Evolutionary conservation across 2,888 invertebrate species (phyloP).

Genomic region (Chelonus formosanus): DNA sequence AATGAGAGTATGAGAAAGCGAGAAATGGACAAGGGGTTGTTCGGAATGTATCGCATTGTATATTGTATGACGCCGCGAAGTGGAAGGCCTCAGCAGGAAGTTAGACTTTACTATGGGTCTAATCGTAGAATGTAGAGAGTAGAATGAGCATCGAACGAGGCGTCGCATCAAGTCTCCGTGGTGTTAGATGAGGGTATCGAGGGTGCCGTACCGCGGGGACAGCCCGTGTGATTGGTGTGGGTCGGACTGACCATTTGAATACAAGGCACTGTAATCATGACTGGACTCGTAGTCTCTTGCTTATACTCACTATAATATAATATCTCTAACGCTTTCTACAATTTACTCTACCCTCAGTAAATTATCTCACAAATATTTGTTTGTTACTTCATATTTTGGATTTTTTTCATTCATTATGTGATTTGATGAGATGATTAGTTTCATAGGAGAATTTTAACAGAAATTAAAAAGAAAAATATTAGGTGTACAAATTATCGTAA

Average conservation of each 20-base stretch:
- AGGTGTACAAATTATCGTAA: too few species aligned
- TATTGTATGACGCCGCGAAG: conserved; percentile 28
- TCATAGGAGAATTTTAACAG: too few species aligned
- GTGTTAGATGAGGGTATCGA: conserved; percentile 35
- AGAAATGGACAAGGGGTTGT: conserved; percentile 14
- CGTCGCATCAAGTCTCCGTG: conserved; percentile 20
- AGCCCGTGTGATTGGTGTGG: conserved; percentile 60
- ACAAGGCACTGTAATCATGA: conserved; percentile 63
- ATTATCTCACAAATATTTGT: too few species aligned
- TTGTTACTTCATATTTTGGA: too few species aligned
- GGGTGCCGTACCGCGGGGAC: conserved; percentile 33
- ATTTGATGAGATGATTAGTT: too few species aligned
- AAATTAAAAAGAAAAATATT: too few species aligned
- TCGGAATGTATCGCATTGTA: conserved; percentile 19
- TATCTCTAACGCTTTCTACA: not conserved
- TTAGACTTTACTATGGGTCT: conserved; percentile 9
- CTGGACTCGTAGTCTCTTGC: conserved; percentile 41
- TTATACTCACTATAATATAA: conserved; percentile 17
- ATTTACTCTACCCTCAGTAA: not conserved
- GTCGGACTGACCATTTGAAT: conserved; percentile 64
- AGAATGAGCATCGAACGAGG: conserved; percentile 20
- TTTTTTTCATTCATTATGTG: too few species aligned
- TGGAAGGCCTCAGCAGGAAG: conserved; percentile 24
- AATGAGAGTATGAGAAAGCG: not conserved
- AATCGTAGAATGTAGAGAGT: not conserved